Conservation (phyloP, 92 coral and sea anemone species). For the Zoanthus sansibaricus region DNA sequence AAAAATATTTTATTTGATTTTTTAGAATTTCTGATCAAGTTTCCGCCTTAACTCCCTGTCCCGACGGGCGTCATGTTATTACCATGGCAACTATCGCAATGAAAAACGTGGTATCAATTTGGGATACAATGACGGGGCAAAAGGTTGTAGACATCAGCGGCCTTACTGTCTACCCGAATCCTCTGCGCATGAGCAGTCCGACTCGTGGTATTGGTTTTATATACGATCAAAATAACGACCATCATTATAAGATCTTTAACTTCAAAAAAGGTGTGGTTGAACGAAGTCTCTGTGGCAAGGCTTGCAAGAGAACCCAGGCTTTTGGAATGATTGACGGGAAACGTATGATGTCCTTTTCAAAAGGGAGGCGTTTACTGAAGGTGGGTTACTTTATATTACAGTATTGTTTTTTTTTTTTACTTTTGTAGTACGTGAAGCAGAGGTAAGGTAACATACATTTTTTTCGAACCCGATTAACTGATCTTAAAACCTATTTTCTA, state of each 20-base stretch:
- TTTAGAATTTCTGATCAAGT: constrained; percentile 82
- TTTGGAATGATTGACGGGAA: constrained; percentile 84
- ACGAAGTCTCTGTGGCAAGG: constrained; percentile 80
- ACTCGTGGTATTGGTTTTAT: constrained; percentile 88
- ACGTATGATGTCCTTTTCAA: constrained; percentile 85
- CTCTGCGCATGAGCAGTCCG: constrained; percentile 75
- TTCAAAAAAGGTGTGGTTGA: constrained; percentile 81
- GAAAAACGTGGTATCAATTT: constrained; percentile 66
- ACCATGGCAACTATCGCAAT: constrained; percentile 70
- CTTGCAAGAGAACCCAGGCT: constrained; percentile 95
- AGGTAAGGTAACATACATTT: no score
- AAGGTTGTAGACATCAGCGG: constrained; percentile 68
- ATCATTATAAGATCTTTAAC: constrained; percentile 86
- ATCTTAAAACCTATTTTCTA: no score
- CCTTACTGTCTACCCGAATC: constrained; percentile 69
- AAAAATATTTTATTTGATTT: neutral
- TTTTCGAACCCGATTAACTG: no score
- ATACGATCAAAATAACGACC: constrained; percentile 69
- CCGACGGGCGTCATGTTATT: constrained; percentile 84
- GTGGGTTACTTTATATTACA: neutral
- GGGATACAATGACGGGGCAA: constrained; percentile 83
- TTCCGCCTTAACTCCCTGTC: constrained; percentile 67
- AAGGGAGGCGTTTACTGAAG: constrained; percentile 88
- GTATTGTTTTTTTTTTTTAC: no score
- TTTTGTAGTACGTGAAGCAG: no score